Evolutionary conservation across 2,888 invertebrate species (phyloP).

Genomic region (Artemia sinica): DNA sequence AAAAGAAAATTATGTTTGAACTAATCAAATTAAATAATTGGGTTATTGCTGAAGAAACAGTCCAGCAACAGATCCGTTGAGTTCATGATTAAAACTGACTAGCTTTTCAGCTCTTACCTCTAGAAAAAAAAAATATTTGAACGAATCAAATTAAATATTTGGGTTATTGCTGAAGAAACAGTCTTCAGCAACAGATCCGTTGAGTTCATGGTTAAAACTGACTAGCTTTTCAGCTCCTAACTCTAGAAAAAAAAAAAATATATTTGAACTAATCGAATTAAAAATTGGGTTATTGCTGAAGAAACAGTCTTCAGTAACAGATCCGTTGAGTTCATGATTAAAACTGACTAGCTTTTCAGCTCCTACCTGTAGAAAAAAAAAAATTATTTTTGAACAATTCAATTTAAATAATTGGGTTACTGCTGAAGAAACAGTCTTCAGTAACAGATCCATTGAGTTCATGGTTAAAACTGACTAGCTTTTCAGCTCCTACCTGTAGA

Average conservation of each 20-base stretch:
- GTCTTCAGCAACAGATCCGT: conserved; percentile 94
- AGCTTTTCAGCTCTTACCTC: conserved; percentile 76
- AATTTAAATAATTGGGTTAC: too few relatives aligned
- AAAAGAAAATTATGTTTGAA: too few relatives aligned
- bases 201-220: conserved; percentile 85
- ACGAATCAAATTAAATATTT: too few relatives aligned
- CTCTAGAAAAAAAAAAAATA: too few relatives aligned
- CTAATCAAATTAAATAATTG: too few relatives aligned
- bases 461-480: conserved; percentile 81
- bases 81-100: conserved; percentile 87
- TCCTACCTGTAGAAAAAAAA: conserved; percentile 46
- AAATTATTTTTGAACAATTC: too few relatives aligned
- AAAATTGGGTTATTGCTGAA: conserved; percentile 88
- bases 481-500: too few relatives aligned
- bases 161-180: too few relatives aligned
- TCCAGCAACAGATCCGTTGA: conserved; percentile 93
- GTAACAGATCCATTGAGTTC: conserved; percentile 93
- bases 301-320: conserved; percentile 93
- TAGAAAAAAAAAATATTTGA: too few relatives aligned
- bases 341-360: conserved; percentile 84
- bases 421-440: too few relatives aligned
- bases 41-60: too few relatives aligned
- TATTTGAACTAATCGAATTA: too few relatives aligned
- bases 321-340: conserved; percentile 88
- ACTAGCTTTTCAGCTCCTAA: conserved; percentile 75